phyloP scores from a whole-genome alignment of 2,113 vertebrate genomes.

The Sylvicapra grimmia region DNA sequence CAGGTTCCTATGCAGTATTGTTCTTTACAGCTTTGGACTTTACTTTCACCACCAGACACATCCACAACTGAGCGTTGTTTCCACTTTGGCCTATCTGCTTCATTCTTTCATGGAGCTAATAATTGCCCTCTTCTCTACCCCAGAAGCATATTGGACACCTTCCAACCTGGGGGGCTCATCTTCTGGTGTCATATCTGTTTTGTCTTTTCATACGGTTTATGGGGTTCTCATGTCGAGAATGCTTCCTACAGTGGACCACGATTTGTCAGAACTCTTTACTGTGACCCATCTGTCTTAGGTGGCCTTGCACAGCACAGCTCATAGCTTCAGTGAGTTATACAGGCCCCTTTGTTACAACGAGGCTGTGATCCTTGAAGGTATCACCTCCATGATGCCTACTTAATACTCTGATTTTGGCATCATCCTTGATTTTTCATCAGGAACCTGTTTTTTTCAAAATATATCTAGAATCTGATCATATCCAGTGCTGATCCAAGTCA shows the following conservation, averaged over 20 bases:
- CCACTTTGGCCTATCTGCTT: not conserved
- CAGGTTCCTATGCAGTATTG: not conserved
- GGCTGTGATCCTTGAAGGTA: not conserved
- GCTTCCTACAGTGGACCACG: not conserved
- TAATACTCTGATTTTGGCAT: not conserved
- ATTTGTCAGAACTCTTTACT: not conserved
- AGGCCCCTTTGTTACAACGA: not conserved
- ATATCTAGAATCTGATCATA: not conserved
- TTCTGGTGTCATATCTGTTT: not conserved
- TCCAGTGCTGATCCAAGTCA: not conserved
- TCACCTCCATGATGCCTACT: not conserved
- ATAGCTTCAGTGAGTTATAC: not conserved
- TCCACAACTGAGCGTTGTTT: not conserved
- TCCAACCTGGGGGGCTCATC: not conserved
- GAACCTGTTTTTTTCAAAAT: not conserved
- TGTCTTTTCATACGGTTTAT: not conserved
- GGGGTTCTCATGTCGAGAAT: not conserved
- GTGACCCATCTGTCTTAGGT: not conserved
- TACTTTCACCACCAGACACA: not conserved
- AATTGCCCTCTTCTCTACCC: not conserved
- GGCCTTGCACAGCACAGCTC: not conserved
- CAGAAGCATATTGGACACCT: not conserved
- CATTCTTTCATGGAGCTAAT: not conserved
- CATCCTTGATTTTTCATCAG: not conserved
- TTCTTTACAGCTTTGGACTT: not conserved